These are phyloP conservation scores for Zosterops hypoxanthus DNA, from an alignment of 2,113 vertebrate species.

Conservation along the genomic window DNA sequence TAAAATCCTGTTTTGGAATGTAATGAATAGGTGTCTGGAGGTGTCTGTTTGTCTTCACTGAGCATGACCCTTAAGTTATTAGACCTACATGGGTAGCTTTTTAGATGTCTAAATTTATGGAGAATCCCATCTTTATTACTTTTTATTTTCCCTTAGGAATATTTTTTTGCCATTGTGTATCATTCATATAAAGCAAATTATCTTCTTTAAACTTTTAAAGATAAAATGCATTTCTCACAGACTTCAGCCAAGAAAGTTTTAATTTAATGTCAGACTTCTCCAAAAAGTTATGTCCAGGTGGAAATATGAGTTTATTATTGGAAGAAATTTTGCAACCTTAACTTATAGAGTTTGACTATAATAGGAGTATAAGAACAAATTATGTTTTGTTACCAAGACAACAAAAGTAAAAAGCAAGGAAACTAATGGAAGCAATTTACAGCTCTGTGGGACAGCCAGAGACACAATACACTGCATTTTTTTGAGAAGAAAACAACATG, in stretches of 20 bases:
- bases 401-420: constrained; percentile 66
- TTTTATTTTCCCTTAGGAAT: not conserved
- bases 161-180: not conserved
- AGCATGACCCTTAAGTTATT: not conserved
- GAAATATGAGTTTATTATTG: not conserved
- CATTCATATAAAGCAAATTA: not conserved
- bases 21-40: not conserved
- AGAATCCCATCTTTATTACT: not conserved
- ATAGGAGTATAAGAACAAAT: constrained; percentile 62
- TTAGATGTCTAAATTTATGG: not conserved
- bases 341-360: not conserved
- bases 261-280: not conserved
- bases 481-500: constrained; percentile 50
- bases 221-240: not conserved
- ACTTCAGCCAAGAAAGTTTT: not conserved
- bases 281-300: not conserved
- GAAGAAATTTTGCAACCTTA: constrained; percentile 21
- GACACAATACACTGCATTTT: constrained; percentile 48
- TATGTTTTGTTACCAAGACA: constrained; percentile 57
- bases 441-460: constrained; percentile 49
- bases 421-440: constrained; percentile 72
- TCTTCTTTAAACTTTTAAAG: not conserved
- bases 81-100: not conserved
- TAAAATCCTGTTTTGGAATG: not conserved
- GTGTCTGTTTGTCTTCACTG: not conserved